A percentile compares a stretch with the other conserved stretches of the same genome.
phyloP scores from a whole-genome alignment of 2,113 vertebrate species.

The Clarias magur region DNA sequence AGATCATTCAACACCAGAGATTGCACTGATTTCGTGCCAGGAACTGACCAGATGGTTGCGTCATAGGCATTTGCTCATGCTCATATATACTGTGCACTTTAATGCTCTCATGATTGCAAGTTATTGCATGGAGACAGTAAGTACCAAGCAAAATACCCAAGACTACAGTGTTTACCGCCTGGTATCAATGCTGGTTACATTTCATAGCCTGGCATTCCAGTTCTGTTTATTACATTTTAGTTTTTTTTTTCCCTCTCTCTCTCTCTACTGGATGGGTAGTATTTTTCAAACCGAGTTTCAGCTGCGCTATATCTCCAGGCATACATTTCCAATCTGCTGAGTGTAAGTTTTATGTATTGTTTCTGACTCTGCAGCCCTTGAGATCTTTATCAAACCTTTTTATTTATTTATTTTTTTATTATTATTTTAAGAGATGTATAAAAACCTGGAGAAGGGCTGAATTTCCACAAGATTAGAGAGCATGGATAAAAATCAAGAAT shows the following conservation, averaged over 20 bases:
- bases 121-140: not conserved
- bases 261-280: not conserved
- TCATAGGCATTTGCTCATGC: not conserved
- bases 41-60: constrained; percentile 17
- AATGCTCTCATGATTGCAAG: not conserved
- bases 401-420: too few species aligned
- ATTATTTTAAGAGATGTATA: too few species aligned
- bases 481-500: not conserved
- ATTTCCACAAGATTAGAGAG: not conserved
- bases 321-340: not conserved
- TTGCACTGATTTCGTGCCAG: constrained; percentile 1
- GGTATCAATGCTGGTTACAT: not conserved
- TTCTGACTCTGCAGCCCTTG: not conserved
- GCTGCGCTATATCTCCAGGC: not conserved
- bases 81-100: not conserved
- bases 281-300: not conserved
- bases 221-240: not conserved
- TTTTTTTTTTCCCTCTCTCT: too few species aligned
- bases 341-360: not conserved
- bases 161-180: not conserved
- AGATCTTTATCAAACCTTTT: not conserved
- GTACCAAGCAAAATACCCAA: not conserved
- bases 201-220: not conserved
- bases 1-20: constrained; percentile 9
- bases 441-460: too few species aligned